Evolutionary conservation across 1,140 invertebrate genomes (phyloP).

Genomic region (Cotesia vestalis): DNA sequence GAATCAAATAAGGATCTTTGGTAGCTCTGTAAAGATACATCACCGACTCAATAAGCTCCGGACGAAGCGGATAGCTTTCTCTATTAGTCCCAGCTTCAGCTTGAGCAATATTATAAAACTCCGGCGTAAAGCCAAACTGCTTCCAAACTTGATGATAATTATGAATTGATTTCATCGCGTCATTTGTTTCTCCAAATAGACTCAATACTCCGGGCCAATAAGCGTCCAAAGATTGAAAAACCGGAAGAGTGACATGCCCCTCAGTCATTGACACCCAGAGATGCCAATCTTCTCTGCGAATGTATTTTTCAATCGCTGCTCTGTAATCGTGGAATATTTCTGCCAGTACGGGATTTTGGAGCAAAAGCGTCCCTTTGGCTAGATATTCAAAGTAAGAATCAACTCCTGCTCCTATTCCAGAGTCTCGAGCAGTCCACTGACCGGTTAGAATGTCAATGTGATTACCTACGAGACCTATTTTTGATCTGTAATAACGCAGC

Average conservation of each 20-base stretch:
- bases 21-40: slow-evolving; percentile 97
- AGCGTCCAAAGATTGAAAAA: slow-evolving; percentile 97
- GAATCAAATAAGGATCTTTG: slow-evolving; percentile 88
- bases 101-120: slow-evolving; percentile 95
- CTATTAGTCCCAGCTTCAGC: slow-evolving; percentile 83
- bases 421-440: slow-evolving; percentile 96
- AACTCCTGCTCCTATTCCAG: slow-evolving; percentile 91
- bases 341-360: slow-evolving; percentile 87
- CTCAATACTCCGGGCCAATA: slow-evolving; percentile 98
- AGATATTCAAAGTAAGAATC: slow-evolving; percentile 99
- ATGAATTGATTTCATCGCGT: slow-evolving; percentile 90
- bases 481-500: slow-evolving; percentile 83
- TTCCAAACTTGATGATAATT: slow-evolving; percentile 97
- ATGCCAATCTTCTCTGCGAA: slow-evolving; percentile 95
- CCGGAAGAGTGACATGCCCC: slow-evolving; percentile 92
- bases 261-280: slow-evolving; percentile 96
- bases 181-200: slow-evolving; percentile 83
- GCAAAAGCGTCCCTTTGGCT: slow-evolving; percentile 88
- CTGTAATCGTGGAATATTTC: slow-evolving; percentile 90
- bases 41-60: slow-evolving; percentile 95
- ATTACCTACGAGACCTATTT: slow-evolving; percentile 94
- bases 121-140: slow-evolving; percentile 96
- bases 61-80: slow-evolving; percentile 94
- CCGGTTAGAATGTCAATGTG: slow-evolving; percentile 96
- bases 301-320: slow-evolving; percentile 85